A percentile compares a stretch with the other conserved stretches of the same genome.
phyloP scores from a whole-genome alignment of 2,797 vertebrate genomes.

The Microctenopoma steveboyesi region DNA sequence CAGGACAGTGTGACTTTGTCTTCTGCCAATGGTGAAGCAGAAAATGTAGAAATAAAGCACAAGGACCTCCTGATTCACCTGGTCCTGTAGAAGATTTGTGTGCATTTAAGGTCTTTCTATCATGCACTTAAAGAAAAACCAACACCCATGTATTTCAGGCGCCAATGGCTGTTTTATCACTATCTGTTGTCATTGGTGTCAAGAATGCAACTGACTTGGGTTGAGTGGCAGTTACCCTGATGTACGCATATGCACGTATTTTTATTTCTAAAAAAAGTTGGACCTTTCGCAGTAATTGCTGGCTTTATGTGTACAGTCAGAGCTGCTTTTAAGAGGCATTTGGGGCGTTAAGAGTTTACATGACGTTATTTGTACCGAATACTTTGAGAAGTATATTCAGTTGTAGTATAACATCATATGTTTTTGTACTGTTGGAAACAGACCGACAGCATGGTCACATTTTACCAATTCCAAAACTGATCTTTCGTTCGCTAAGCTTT shows the following conservation, averaged over 20 bases:
- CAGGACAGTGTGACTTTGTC: slow-evolving; percentile 31
- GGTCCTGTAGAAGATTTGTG: slow-evolving; percentile 7
- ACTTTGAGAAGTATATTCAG: not conserved
- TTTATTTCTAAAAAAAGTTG: no score
- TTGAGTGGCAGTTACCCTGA: no score
- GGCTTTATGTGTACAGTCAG: no score
- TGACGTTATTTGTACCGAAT: no score
- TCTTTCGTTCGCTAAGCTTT: slow-evolving; percentile 6
- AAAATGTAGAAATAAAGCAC: slow-evolving; percentile 4
- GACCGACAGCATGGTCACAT: not conserved
- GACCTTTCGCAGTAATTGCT: no score
- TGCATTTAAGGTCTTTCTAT: slow-evolving; percentile 6
- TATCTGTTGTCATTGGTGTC: slow-evolving; percentile 27
- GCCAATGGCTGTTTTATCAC: not conserved
- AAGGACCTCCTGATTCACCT: slow-evolving; percentile 14
- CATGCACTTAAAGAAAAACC: slow-evolving; percentile 12
- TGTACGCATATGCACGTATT: no score
- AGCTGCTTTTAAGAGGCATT: no score
- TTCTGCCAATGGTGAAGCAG: not conserved
- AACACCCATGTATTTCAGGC: slow-evolving; percentile 5
- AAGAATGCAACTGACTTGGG: no score
- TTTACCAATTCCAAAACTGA: slow-evolving; percentile 4
- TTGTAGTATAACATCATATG: not conserved
- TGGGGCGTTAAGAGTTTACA: no score
- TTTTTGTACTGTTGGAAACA: not conserved